Evolutionary conservation across 2,113 vertebrate genomes (phyloP), one percentile per base, ranked within the genome.

Genomic region (Heterotilapia buettikoferi): DNA sequence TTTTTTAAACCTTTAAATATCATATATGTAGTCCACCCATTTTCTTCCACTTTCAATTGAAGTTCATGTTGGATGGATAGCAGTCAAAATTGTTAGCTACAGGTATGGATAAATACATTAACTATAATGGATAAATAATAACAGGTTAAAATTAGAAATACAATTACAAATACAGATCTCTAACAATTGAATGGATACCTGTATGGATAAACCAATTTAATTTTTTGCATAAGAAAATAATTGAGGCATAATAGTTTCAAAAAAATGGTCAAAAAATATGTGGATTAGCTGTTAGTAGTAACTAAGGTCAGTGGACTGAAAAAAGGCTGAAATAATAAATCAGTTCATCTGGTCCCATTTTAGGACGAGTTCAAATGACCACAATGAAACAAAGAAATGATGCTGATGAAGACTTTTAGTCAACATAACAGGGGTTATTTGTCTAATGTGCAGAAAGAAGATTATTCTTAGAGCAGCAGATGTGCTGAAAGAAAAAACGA

Each of bases 311-410:
- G 24, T 29, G 68, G 14, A 12, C 43, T 63, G 31, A 36, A 63
- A 31, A 18, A 19, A 12, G 71, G 18, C 2, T 78, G 45, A 1
- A 52, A 31, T 52, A 52, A 78, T 50, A 19, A 50, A 47, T 12
- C 43, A 73, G 40, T 38, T 47, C 3, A 1, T 5, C 16, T 5
- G 24, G 16, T 19, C 6, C 24, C 1, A 31, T 47, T 76, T 76
- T 29, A 50, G 9, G 24, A 50, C 0, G 24, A 2, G 21, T 76
- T 76, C 3, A 29, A 29, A 47, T 78, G 43, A 50, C 19, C 71
- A 78, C 68, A 45, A 0, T 0, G 33, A 38, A 38, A 66, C 19
- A 71, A 24, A 0, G 43, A 78, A 78, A 19, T 19, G 1, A 18
- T 31, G 43, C 12, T 31, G 43, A 19, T 31, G 13, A 50, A 76